Base-by-base conservation (phyloP, 2,113 vertebrate genomes). In the Eulemur macaco region DNA sequence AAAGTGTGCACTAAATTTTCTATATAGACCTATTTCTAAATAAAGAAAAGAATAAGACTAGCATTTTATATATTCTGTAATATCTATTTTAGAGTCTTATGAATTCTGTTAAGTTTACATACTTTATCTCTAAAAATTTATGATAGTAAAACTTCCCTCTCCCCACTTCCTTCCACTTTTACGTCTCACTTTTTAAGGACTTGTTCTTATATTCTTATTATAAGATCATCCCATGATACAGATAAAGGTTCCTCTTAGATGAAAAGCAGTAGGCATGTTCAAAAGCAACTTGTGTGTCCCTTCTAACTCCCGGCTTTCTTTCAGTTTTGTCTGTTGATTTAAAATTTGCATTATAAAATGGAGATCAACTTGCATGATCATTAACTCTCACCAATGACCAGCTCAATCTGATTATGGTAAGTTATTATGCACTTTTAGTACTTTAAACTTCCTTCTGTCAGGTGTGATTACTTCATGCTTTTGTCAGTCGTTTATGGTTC, bases 151-250 rank as follows among this genome's bases (percentile, higher is more conserved):
- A 6, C 21, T 58, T 50, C 14, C 52, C 27, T 21, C 15, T 58
- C 8, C 39, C 15, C 27, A 18, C 14, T 81, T n/a, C 18, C 6
- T 91, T 71, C 37, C 0, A 63, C 50, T 91, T 93, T 93, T 50
- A 85, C 81, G 96, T 96, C 89, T 69, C 39, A 78, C 6, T 94
- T 93, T 86, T 90, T 80, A 93, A 90, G 50, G 21, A 47, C 7
- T 37, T 39, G 47, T 90, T 96, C 71, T 74, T 64, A 56, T 84
- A 68, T 91, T 95, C 63, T 95, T 84, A 20, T 64, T 85, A 89
- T 18, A 81, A 85, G 34, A 76, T 68, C 25, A 37, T 47, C 42
- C 31, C 71, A 68, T 17, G 17, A 84, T 64, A 71, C 31, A 77
- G 50, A 66, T 60, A 20, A 60, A 73, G 18, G 50, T 91, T 85